Base-by-base conservation (phyloP, 2,888 invertebrate species). In the Taphrorychus bicolor region DNA sequence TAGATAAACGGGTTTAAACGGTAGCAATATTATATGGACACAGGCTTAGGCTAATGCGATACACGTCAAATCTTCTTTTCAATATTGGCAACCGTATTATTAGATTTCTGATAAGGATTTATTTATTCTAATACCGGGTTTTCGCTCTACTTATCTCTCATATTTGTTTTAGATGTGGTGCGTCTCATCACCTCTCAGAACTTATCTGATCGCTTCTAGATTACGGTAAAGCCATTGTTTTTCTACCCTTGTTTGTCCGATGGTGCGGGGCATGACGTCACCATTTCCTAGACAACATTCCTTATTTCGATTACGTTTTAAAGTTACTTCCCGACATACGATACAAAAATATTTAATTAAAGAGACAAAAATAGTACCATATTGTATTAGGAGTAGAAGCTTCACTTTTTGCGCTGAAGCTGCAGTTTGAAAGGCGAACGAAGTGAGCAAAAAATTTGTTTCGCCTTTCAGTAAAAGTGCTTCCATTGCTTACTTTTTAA, bases 11-110 rank as follows among this genome's bases (percentile, higher is more conserved):
- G 75, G 75, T 77, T 76, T 76, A 77, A 70, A 72, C 74, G 72
- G 78, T 75, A 72, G 78, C 78, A 76, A 76, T 76, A 76, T 77
- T 78, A 75, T 77, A 77, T 76, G 76, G 75, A 77, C 74, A 75
- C 67, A 73, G 63, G 73, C 69, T 73, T 74, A 73, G 71, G 71
- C 71, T 75, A 73, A 75, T 72, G 71, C 72, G 73, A 75, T 75
- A 73, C 71, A 71, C 72, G 76, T 76, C 72, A 76, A 77, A 76
- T 75, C 73, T 73, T 74, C 73, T 73, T 71, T 74, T 73, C 71
- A 70, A 71, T 71, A 72, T 72, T 72, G 66, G 69, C 70, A 71
- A 69, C 58, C 61, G 71, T 73, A 73, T 74, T 74, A 76, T 74
- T 73, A 71, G 74, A 74, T 76, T 76, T 75, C 72, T 71, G 75